Base-by-base conservation (phyloP, 92 coral and sea anemone genomes). In the Epizoanthus stellaris region DNA sequence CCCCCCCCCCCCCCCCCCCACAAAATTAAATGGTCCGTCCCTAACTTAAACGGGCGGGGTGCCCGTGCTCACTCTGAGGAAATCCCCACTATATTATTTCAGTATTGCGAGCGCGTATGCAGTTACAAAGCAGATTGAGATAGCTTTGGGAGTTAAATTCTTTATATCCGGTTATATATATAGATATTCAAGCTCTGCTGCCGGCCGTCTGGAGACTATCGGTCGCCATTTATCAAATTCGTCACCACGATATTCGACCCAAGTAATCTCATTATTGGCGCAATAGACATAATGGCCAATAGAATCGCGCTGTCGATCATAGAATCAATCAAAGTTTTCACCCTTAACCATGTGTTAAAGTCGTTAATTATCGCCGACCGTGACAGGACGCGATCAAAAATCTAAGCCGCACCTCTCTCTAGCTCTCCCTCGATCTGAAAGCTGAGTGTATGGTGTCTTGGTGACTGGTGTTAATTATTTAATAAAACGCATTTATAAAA, bases 251-350 rank as follows among this genome's bases (percentile, higher is more conserved):
- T 73, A 25, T 73, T 73, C 58, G 57, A 38, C 42, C 80, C 40
- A 73, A 73, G 57, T 47, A 73, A 73, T 14, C 80, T 49, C 61
- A 73, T 73, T 73, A 49, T 17, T 30, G 17, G 57, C 25, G 63
- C 43, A 53, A 49, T 73, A 10, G 34, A 23, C 42, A 73, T 9
- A 5, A 3, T 61, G 57, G 39, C 63, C 80, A 73, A 73, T 73
- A 73, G 57, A 23, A 73, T 53, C 6, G 36, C 63, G 15, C 12
- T 13, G 62, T 21, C 45, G 40, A 2, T 73, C 17, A 73, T 19
- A 15, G 16, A 52, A 73, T 73, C 77, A 47, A 60, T 73, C 42
- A 23, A 10, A 14, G 38, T 34, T 17, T 25, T 21, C 21, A 73
- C 80, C 56, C 56, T 9, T 52, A 52, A 23, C 61, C 63, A 49